Base-by-base conservation (phyloP, 2,888 invertebrate species). In the Mesoligia furuncula region DNA sequence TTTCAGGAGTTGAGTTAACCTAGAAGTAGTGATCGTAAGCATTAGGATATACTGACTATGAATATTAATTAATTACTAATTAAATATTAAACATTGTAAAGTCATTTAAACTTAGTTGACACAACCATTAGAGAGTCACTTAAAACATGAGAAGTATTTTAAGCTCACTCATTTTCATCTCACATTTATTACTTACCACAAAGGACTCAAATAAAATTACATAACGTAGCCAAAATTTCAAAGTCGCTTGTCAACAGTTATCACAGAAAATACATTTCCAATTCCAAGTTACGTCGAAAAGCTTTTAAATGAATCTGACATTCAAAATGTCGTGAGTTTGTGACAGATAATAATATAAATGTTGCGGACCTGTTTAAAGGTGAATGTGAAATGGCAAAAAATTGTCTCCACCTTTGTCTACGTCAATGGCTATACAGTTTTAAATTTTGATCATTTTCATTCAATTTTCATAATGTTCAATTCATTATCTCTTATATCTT, bases 251-350 rank as follows among this genome's bases (percentile, higher is more conserved):
- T 86, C 86, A 75, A 65, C 39, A 51, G 15, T 48, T 79, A 75
- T 65, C 71, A 68, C 39, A 62, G 48, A 72, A 80, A 80, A 77
- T 65, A 72, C 73, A 71, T 76, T 77, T 75, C 70, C 64, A n/a
- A n/a, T 31, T 9, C 4, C 6, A 75, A 71, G 57, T 69, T 45
- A 86, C 59, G 48, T 75, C 61, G 71, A 73, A 83, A 84, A 72
- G 79, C 84, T 84, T 76, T 86, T 75, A 83, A 79, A 75, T 70
- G 79, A 65, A 75, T 68, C 57, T 15, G 64, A 74, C 70, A 39
- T n/a, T 79, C 31, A 75, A 86, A 86, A 79, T 64, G 54, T 65
- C 2, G 42, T 61, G 36, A 36, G 36, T 36, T 36, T 36, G 75
- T 57, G 73, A 75, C 67, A 73, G 42, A 67, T 27, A 59, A 62